A percentile compares a stretch with the other conserved stretches of the same genome.
phyloP scores from a whole-genome alignment of 2,888 invertebrate genomes.

The Megalurothrips usitatus region DNA sequence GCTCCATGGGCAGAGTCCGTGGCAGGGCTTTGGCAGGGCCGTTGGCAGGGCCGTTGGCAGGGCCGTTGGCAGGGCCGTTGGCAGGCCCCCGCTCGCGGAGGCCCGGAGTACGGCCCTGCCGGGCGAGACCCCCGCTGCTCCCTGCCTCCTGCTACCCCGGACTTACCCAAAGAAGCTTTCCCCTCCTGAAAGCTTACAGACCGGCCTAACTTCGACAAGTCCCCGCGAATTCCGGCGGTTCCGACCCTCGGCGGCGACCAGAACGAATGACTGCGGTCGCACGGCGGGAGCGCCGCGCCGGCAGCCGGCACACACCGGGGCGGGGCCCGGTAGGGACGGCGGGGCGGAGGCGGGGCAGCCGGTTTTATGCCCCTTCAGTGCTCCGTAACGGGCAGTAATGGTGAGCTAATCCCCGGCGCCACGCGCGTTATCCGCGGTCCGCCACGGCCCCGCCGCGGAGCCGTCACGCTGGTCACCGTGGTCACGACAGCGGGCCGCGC shows the following conservation, averaged over 20 bases:
- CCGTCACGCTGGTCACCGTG: too few relatives aligned
- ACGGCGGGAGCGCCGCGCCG: neutral
- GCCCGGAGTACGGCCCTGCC: too few relatives aligned
- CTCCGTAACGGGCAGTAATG: neutral
- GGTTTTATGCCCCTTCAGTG: neutral
- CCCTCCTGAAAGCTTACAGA: neutral
- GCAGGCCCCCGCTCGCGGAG: too few relatives aligned
- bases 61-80: too few relatives aligned
- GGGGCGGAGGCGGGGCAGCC: neutral
- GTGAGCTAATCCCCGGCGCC: neutral
- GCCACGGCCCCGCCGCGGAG: too few relatives aligned
- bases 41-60: too few relatives aligned
- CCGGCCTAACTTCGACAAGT: neutral
- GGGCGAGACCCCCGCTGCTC: too few relatives aligned
- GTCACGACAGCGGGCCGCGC: too few relatives aligned
- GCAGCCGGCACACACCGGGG: neutral
- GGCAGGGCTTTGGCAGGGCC: too few relatives aligned
- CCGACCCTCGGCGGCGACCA: neutral
- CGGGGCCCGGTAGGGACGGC: neutral
- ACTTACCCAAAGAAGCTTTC: conserved; percentile 2
- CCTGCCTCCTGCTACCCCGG: neutral
- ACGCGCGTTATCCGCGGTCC: too few relatives aligned
- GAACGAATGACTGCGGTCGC: neutral
- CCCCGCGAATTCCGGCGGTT: neutral
- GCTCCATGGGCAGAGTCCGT: too few relatives aligned